Evolutionary conservation across 2,113 vertebrate genomes (phyloP), one percentile per base, ranked within the genome.

Genomic region (Gymnorhina tibicen): DNA sequence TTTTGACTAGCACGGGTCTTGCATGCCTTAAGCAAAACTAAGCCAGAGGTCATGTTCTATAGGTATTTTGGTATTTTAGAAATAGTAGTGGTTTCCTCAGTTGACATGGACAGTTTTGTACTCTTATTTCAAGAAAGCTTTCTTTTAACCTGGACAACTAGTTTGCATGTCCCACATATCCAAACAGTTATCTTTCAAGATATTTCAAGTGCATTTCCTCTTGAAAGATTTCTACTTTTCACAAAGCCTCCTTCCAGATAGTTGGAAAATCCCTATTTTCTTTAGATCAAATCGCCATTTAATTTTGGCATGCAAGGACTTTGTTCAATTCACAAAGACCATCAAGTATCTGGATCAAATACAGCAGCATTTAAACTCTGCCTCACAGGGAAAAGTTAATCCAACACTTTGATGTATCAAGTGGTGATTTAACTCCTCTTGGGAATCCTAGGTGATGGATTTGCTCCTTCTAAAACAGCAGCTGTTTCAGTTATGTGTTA

Each of bases 391-490:
- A 87, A 91, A 92, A 91, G 59, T 81, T 76, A 85, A 91, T 85
- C 62, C 82, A 91, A 64, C 81, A 87, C 53, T 96, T 88, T 46
- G 47, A 93, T 5, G 2, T 90, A 91, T 70, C 89, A 84, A 86
- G 75, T 81, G 89, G 90, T 93, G 87, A 91, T 95, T 75, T 96
- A 52, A 87, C 89, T 95, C 68, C 88, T 93, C 83, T 86, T 92
- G 93, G 85, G 95, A 94, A 75, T 86, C 83, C 66, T 79, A 73
- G 59, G 82, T 96, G 91, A 96, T 91, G 76, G 89, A 93, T 95
- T 90, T 81, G 37, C 87, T 92, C 59, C 85, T 94, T 96, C 79
- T 91, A 74, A 95, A 87, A 62, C 79, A 96, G 87, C 94, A 97
- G 87, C 75, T 97, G 94, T 70, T 95, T 85, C 89, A 89, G 81